A percentile compares a stretch with the other conserved stretches of the same genome.
phyloP scores from a whole-genome alignment of 2,113 vertebrate genomes.

The Planiliza haematocheilus region DNA sequence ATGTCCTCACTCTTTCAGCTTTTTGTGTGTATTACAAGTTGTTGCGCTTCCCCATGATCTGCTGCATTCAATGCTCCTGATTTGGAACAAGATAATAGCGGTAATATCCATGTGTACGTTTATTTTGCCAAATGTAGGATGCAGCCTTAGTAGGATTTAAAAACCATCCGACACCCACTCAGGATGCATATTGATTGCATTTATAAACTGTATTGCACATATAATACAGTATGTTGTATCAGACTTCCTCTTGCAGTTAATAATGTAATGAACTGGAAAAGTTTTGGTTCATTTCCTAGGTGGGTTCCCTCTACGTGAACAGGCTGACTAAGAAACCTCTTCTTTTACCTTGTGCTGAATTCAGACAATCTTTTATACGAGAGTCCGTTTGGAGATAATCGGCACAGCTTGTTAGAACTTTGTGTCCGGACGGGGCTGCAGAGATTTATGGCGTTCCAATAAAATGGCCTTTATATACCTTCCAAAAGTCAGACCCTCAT shows the following conservation, averaged over 20 bases:
- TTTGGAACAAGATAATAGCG: too few relatives aligned
- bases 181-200: too few relatives aligned
- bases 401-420: constrained; percentile 50
- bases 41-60: too few relatives aligned
- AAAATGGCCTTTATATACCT: constrained; percentile 63
- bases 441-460: constrained; percentile 69
- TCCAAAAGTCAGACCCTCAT: constrained; percentile 60
- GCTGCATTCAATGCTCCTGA: too few relatives aligned
- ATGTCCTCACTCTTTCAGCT: too few relatives aligned
- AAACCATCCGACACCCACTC: too few relatives aligned
- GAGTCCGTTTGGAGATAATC: constrained; percentile 41
- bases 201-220: too few relatives aligned
- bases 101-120: too few relatives aligned
- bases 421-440: constrained; percentile 42
- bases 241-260: neutral
- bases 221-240: neutral
- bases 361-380: constrained; percentile 41
- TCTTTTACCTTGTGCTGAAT: constrained; percentile 53
- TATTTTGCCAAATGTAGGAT: too few relatives aligned
- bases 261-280: constrained; percentile 18
- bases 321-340: constrained; percentile 28
- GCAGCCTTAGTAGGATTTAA: too few relatives aligned
- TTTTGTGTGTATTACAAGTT: too few relatives aligned
- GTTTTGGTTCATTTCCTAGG: constrained; percentile 25
- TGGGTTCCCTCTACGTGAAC: constrained; percentile 36